These are phyloP conservation scores for Oryzias melastigma DNA, from an alignment of 2,113 vertebrate genomes.

Conservation along the genomic window DNA sequence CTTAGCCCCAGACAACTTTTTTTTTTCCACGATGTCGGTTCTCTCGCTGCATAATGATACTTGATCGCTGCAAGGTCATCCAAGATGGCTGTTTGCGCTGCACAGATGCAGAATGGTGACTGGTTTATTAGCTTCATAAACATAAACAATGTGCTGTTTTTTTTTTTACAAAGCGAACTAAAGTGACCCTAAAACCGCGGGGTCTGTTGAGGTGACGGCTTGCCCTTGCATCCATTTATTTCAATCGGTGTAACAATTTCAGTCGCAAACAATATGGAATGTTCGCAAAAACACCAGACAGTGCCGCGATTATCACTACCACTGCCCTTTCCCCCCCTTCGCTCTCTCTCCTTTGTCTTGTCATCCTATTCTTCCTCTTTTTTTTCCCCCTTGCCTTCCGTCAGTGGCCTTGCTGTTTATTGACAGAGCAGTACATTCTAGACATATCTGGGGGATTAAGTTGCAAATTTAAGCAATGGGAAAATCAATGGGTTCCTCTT, in stretches of 20 bases:
- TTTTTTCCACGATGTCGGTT: constrained; percentile 63
- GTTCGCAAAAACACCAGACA: constrained; percentile 39
- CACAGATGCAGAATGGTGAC: constrained; percentile 58
- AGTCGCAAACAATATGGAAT: constrained; percentile 18
- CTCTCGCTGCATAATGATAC: constrained; percentile 69
- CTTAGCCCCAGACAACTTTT: constrained; percentile 50
- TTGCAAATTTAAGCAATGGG: constrained; percentile 77
- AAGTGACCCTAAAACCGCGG: constrained; percentile 21
- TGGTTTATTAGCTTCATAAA: constrained; percentile 69
- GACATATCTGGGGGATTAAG: constrained; percentile 72
- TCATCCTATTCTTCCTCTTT: constrained; percentile 42
- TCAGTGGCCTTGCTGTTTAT: constrained; percentile 60
- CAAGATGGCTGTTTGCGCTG: constrained; percentile 55
- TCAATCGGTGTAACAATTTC: constrained; percentile 36
- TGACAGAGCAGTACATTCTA: constrained; percentile 66
- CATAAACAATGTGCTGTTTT: constrained; percentile 46
- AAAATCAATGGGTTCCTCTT: constrained; percentile 77
- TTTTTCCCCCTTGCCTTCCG: constrained; percentile 28
- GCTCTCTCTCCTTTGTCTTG: constrained; percentile 52
- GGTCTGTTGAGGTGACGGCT: constrained; percentile 40
- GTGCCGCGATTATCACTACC: constrained; percentile 25
- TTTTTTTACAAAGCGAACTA: constrained; percentile 27
- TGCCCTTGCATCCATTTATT: constrained; percentile 40
- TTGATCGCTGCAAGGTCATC: constrained; percentile 56
- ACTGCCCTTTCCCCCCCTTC: constrained; percentile 10